Conservation (phyloP, 2,888 invertebrate genomes). For the Zygogramma bicolorata region DNA sequence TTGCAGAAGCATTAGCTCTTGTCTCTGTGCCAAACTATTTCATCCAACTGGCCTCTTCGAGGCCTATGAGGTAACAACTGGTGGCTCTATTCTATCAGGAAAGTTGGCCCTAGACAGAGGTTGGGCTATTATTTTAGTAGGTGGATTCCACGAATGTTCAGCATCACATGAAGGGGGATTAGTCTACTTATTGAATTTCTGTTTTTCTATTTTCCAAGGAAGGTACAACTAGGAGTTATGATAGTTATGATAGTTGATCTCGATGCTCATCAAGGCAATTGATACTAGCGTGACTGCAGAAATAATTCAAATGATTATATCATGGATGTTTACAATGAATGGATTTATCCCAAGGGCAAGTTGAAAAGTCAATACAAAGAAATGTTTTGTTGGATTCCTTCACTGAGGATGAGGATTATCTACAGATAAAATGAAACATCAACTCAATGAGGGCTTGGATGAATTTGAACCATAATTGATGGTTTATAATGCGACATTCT, state of each 20-base stretch:
- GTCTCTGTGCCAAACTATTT: constrained; percentile 82
- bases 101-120: constrained; percentile 85
- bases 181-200: constrained; percentile 81
- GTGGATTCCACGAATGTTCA: constrained; percentile 92
- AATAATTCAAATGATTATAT: constrained; percentile 82
- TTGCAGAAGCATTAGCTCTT: constrained; percentile 83
- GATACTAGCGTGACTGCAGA: constrained; percentile 85
- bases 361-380: constrained; percentile 79
- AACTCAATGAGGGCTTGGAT: constrained; percentile 75
- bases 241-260: constrained; percentile 92
- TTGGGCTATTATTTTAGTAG: constrained; percentile 92
- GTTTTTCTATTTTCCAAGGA: constrained; percentile 68
- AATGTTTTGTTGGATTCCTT: constrained; percentile 74
- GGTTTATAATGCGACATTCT: constrained; percentile 92
- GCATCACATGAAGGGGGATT: constrained; percentile 84
- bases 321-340: constrained; percentile 86
- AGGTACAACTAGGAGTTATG: constrained; percentile 80
- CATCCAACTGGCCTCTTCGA: constrained; percentile 81
- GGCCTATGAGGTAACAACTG: constrained; percentile 83
- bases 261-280: constrained; percentile 95
- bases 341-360: constrained; percentile 86
- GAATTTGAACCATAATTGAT: constrained; percentile 84
- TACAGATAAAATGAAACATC: too few species aligned
- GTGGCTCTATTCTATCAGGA: constrained; percentile 86
- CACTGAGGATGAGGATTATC: constrained; percentile 76